phyloP scores from a whole-genome alignment of 2,888 invertebrate genomes.

The Pristionchus maxplancki region DNA sequence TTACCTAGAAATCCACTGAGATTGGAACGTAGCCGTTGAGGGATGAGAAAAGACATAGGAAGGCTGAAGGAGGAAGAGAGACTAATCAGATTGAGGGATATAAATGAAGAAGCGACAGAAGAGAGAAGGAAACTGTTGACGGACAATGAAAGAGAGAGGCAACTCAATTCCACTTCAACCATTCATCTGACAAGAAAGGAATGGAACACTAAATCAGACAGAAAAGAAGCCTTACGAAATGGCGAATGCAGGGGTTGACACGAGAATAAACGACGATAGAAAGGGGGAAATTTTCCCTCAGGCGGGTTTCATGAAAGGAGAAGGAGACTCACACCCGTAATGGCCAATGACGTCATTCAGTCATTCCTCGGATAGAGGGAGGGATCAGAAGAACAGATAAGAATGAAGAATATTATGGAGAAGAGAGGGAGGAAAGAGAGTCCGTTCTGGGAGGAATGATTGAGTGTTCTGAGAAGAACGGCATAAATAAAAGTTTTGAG shows the following conservation, averaged over 20 bases:
- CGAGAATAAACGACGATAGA: background rate
- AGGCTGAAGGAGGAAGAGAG: conserved; percentile 6
- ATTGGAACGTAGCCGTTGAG: conserved; percentile 32
- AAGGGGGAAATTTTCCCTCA: background rate
- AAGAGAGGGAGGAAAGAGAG: background rate
- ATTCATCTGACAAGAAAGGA: background rate
- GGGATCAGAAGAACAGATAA: background rate
- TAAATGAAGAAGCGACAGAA: background rate
- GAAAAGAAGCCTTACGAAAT: background rate
- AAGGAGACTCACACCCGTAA: conserved; percentile 32
- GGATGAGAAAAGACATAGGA: conserved; percentile 37
- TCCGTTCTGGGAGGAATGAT: background rate
- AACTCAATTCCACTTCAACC: conserved; percentile 1
- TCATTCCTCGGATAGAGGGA: background rate
- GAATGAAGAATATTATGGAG: background rate
- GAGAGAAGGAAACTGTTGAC: background rate
- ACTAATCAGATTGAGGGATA: background rate
- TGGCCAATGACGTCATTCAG: conserved; percentile 19
- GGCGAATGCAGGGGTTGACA: background rate
- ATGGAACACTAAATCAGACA: background rate
- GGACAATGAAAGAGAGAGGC: background rate
- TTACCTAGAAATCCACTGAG: conserved; percentile 7
- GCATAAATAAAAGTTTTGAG: background rate
- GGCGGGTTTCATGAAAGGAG: conserved; percentile 34
- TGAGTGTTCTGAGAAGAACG: background rate